Evolutionary conservation across 2,113 vertebrate species (phyloP).

Genomic region (Grammomys dolichurus): DNA sequence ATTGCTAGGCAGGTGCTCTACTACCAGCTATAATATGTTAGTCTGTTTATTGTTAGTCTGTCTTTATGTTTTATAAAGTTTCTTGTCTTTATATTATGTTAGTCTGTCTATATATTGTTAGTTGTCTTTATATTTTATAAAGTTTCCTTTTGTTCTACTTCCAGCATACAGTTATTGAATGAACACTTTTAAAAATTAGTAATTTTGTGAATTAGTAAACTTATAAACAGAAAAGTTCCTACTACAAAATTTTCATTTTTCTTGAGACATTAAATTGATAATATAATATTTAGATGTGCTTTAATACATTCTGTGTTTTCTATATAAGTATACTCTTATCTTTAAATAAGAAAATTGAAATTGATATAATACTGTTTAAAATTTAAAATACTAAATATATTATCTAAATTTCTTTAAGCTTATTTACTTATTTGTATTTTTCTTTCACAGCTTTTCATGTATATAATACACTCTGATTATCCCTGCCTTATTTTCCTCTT

Average conservation of each 20-base stretch:
- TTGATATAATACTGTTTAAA: neutral
- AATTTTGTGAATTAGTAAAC: conserved; percentile 26
- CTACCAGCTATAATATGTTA: neutral
- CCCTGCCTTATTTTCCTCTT: neutral
- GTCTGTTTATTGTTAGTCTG: neutral
- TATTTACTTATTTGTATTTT: neutral
- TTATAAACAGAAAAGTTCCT: neutral
- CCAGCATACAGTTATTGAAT: neutral
- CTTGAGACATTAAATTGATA: neutral
- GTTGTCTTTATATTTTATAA: conserved; percentile 4
- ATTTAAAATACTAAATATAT: neutral
- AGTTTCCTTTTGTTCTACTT: conserved; percentile 7
- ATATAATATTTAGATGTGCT: neutral
- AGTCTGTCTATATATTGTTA: neutral
- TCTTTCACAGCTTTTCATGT: neutral
- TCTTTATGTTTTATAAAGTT: neutral
- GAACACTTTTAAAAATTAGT: neutral
- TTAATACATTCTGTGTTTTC: conserved; percentile 29
- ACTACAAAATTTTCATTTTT: conserved; percentile 38
- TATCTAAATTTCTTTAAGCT: neutral
- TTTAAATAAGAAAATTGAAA: conserved; percentile 35
- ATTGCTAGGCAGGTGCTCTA: neutral
- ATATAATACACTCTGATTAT: neutral
- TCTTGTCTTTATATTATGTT: neutral
- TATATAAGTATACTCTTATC: neutral